A percentile compares a stretch with the other conserved stretches of the same genome.
Evolutionary conservation across 2,797 vertebrate species (phyloP).

Genomic region (Setipinna tenuifilis): DNA sequence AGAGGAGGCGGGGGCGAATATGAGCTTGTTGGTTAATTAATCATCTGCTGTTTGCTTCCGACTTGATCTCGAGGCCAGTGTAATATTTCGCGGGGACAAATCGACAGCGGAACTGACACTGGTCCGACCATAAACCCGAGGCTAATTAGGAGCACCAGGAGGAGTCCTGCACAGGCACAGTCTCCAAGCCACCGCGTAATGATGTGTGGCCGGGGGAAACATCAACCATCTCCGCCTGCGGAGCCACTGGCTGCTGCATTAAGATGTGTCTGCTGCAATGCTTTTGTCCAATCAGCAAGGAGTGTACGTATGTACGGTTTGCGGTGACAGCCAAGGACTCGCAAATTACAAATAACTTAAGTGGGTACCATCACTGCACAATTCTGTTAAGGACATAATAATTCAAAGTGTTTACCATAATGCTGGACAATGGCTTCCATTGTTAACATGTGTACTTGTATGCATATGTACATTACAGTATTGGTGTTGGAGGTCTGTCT

Average conservation of each 20-base stretch:
- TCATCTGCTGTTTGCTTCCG: slow-evolving; percentile 70
- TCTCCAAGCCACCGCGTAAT: slow-evolving; percentile 10
- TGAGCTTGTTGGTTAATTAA: slow-evolving; percentile 75
- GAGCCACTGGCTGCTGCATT: neutral
- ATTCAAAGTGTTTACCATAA: neutral
- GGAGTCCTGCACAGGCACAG: slow-evolving; percentile 26
- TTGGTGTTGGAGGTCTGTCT: too few species aligned
- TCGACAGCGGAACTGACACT: slow-evolving; percentile 67
- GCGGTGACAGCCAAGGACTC: neutral
- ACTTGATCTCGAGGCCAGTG: slow-evolving; percentile 73
- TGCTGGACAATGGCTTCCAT: neutral
- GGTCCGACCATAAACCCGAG: slow-evolving; percentile 72
- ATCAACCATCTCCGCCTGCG: neutral
- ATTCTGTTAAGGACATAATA: neutral
- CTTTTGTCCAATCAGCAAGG: neutral
- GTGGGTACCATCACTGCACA: neutral
- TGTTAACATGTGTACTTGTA: neutral
- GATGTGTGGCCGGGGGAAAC: neutral
- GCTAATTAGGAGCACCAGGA: slow-evolving; percentile 73
- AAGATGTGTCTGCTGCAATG: slow-evolving; percentile 2
- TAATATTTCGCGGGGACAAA: slow-evolving; percentile 76
- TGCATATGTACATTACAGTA: too few species aligned
- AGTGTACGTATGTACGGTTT: neutral
- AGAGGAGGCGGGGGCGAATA: slow-evolving; percentile 52
- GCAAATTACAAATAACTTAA: neutral